Percentiles rank a stretch among this genome's conserved stretches.
phyloP scores from a whole-genome alignment of 1,140 invertebrate genomes.

The Magallana gigas region DNA sequence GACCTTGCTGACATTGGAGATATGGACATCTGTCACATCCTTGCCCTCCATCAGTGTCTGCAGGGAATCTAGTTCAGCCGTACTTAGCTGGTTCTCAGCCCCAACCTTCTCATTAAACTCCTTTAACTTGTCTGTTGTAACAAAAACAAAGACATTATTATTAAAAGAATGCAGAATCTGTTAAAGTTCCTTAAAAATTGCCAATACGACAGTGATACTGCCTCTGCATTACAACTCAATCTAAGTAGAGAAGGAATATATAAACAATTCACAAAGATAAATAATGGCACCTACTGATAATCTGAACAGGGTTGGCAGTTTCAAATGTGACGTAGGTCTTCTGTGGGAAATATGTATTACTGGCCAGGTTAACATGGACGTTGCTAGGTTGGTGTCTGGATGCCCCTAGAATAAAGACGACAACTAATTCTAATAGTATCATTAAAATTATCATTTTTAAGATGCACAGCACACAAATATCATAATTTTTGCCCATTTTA shows the following conservation, averaged over 20 bases:
- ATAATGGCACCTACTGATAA: constrained; percentile 80
- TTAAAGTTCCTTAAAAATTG: background rate
- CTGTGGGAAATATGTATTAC: constrained; percentile 80
- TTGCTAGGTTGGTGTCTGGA: constrained; percentile 60
- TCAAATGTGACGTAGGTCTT: constrained; percentile 83
- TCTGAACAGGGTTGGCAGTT: constrained; percentile 83
- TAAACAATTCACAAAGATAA: background rate
- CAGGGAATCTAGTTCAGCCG: constrained; percentile 59
- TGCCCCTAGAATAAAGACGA: constrained; percentile 47
- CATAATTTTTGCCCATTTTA: no score
- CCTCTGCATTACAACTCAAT: background rate
- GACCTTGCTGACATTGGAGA: constrained; percentile 84
- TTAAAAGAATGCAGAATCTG: background rate
- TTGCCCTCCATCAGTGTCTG: constrained; percentile 57
- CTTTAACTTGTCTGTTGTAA: constrained; percentile 82
- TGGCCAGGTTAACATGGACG: constrained; percentile 41
- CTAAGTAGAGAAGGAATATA: background rate
- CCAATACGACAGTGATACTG: background rate
- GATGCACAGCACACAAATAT: background rate
- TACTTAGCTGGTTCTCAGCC: constrained; percentile 53
- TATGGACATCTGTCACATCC: constrained; percentile 76
- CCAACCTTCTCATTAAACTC: constrained; percentile 87
- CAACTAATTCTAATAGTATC: no score
- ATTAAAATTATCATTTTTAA: background rate
- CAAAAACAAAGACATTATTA: constrained; percentile 51